Conservation (phyloP, 2,888 invertebrate species). For the Fragum fragum region DNA sequence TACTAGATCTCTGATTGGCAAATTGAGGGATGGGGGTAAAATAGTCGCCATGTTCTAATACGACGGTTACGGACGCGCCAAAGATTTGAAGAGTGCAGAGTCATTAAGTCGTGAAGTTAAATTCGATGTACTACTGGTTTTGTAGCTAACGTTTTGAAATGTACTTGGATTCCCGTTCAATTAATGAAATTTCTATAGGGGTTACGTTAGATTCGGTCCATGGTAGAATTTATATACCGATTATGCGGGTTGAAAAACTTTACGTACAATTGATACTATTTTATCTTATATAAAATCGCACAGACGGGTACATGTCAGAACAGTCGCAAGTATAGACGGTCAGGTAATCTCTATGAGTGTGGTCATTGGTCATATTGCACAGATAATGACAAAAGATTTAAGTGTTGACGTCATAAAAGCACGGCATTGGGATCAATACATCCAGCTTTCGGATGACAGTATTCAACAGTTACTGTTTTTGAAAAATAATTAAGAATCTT, state of each 20-base stretch:
- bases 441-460: slow-evolving; percentile 36
- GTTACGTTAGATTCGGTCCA: slow-evolving; percentile 18
- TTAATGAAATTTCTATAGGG: slow-evolving; percentile 37
- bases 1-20: slow-evolving; percentile 38
- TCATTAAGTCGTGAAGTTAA: slow-evolving; percentile 31
- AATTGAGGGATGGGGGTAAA: slow-evolving; percentile 48
- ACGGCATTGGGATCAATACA: slow-evolving; percentile 34
- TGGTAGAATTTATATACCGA: slow-evolving; percentile 34
- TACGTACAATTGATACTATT: slow-evolving; percentile 16
- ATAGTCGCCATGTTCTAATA: slow-evolving; percentile 42
- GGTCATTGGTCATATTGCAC: slow-evolving; percentile 48
- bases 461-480: slow-evolving; percentile 33
- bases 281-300: not conserved
- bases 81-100: not conserved
- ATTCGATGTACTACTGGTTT: slow-evolving; percentile 37
- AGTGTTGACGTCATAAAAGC: slow-evolving; percentile 36
- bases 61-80: slow-evolving; percentile 45
- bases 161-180: slow-evolving; percentile 44
- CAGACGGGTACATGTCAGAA: slow-evolving; percentile 37
- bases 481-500: slow-evolving; percentile 4
- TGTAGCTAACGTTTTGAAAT: slow-evolving; percentile 49
- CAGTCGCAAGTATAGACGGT: slow-evolving; percentile 44
- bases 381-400: slow-evolving; percentile 46
- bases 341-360: slow-evolving; percentile 53
- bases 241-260: slow-evolving; percentile 19